Evolutionary conservation across 2,797 vertebrate genomes (phyloP).

Genomic region (Sparus aurata): DNA sequence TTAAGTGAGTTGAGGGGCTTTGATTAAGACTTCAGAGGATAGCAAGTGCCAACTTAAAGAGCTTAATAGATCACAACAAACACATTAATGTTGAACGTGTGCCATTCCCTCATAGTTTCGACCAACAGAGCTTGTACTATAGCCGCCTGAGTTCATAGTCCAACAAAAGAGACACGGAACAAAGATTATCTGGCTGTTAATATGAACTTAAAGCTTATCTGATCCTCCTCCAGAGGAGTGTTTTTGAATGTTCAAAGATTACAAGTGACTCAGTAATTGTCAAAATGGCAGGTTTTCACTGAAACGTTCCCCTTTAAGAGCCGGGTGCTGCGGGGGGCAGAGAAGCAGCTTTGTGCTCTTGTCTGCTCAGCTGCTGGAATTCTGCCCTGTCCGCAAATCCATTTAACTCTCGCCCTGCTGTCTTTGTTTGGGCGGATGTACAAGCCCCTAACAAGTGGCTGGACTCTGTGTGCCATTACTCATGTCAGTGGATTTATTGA

Average conservation of each 20-base stretch:
- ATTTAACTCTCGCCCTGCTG: constrained; percentile 77
- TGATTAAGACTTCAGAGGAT: background rate
- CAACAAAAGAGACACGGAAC: background rate
- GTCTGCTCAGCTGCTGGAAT: constrained; percentile 82
- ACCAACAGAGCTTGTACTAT: background rate
- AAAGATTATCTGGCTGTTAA: background rate
- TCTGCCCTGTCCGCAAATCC: constrained; percentile 85
- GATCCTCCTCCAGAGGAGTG: background rate
- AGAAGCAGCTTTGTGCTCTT: constrained; percentile 74
- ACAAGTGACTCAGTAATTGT: background rate
- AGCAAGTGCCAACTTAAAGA: background rate
- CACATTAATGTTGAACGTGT: background rate
- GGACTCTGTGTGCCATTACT: constrained; percentile 7
- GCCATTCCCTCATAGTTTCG: background rate
- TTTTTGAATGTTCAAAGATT: constrained; percentile 12
- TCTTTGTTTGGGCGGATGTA: constrained; percentile 75
- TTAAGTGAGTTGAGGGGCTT: background rate
- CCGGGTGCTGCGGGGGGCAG: constrained; percentile 47
- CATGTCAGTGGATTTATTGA: constrained; percentile 16
- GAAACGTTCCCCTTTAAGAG: constrained; percentile 63
- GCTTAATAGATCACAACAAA: background rate
- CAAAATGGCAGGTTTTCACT: background rate
- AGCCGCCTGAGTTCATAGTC: constrained; percentile 1
- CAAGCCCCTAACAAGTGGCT: constrained; percentile 51
- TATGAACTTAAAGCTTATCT: constrained; percentile 1